Percentiles rank a stretch among this genome's conserved stretches.
These are phyloP conservation scores for Drosophila neonasuta DNA, from an alignment of 2,888 invertebrate species.

Conservation along the genomic window DNA sequence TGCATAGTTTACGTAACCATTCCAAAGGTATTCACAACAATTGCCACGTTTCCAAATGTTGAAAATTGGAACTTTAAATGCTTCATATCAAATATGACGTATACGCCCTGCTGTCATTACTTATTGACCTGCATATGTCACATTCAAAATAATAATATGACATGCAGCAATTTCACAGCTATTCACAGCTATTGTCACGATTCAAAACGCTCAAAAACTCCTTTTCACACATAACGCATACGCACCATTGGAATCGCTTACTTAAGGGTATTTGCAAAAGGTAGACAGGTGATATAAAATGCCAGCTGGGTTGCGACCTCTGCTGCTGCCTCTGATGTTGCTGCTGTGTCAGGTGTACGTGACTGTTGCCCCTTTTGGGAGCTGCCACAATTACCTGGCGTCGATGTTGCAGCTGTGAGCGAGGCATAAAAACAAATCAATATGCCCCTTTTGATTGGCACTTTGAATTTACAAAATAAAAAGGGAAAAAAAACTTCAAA, in stretches of 20 bases:
- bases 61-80: no score
- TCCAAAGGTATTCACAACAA: no score
- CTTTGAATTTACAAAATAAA: constrained; percentile 52
- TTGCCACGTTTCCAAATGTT: no score
- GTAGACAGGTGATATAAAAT: constrained; percentile 70
- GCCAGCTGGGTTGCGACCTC: constrained; percentile 45
- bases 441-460: constrained; percentile 71
- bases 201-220: neutral
- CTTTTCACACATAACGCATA: neutral
- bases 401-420: constrained; percentile 40
- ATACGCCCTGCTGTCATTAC: no score
- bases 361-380: constrained; percentile 56
- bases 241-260: neutral
- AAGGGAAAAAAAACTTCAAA: constrained; percentile 37
- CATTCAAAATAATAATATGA: no score
- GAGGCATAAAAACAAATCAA: constrained; percentile 60
- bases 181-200: neutral
- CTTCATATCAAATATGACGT: no score
- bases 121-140: no score
- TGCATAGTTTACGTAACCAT: neutral
- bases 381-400: constrained; percentile 1
- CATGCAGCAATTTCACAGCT: no score
- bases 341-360: constrained; percentile 63
- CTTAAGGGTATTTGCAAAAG: constrained; percentile 28
- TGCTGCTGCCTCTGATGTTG: constrained; percentile 37